Percentiles rank a stretch among this genome's conserved stretches.
phyloP scores from a whole-genome alignment of 2,113 vertebrate species.

The Colius striatus region DNA sequence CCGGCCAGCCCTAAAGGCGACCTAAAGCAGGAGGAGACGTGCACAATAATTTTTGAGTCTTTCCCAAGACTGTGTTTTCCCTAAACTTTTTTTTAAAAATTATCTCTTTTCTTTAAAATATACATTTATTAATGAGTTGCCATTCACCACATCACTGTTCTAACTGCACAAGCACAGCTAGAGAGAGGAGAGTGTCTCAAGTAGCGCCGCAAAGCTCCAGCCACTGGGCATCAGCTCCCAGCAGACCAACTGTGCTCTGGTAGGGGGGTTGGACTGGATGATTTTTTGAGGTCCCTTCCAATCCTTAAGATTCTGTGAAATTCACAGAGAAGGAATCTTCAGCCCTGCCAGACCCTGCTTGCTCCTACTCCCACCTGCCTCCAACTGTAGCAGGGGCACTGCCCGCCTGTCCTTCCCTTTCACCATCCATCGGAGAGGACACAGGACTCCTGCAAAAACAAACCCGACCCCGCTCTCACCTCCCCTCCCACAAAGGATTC shows the following conservation, averaged over 20 bases:
- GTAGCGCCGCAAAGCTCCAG: not conserved
- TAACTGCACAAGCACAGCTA: not conserved
- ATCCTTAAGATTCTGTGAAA: not conserved
- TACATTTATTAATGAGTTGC: conserved; percentile 11
- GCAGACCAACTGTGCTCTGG: not conserved
- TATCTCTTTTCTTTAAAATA: conserved; percentile 53
- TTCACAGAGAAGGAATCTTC: not conserved
- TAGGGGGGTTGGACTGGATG: too few relatives aligned
- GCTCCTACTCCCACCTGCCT: not conserved
- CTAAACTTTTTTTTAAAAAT: conserved; percentile 31
- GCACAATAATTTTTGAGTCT: conserved; percentile 43
- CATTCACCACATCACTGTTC: not conserved
- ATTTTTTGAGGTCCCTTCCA: too few relatives aligned
- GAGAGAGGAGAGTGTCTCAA: not conserved
- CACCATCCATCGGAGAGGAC: not conserved
- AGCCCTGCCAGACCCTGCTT: not conserved
- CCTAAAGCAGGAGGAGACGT: conserved; percentile 63
- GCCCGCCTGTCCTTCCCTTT: not conserved
- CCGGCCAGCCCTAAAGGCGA: conserved; percentile 25
- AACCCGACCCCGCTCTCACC: not conserved
- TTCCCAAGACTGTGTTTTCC: conserved; percentile 24
- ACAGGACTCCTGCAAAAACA: not conserved
- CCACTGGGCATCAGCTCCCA: not conserved
- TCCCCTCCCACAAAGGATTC: not conserved
- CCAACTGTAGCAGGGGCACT: not conserved